phyloP scores from a whole-genome alignment of 2,888 invertebrate genomes.

The Geophilus truncorum region DNA sequence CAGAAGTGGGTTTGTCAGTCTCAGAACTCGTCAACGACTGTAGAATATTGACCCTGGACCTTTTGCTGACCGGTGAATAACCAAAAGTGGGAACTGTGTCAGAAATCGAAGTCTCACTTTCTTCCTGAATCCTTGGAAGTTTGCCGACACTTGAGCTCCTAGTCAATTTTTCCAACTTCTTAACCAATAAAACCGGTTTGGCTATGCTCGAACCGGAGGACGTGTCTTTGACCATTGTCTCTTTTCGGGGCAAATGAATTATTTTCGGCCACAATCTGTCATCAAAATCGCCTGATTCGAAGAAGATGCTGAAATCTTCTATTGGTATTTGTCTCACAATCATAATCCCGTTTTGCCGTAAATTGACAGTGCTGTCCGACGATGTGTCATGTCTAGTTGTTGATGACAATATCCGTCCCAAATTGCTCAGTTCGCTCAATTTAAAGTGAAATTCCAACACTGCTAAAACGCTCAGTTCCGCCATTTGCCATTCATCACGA shows the following conservation, averaged over 20 bases:
- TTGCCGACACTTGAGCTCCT: background rate
- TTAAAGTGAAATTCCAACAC: background rate
- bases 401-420: no score
- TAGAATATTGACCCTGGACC: background rate
- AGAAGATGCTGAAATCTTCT: background rate
- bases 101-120: background rate
- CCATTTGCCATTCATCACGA: background rate
- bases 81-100: background rate
- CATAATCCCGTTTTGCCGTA: no score
- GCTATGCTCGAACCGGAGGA: background rate
- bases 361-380: no score
- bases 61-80: background rate
- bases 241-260: background rate
- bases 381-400: no score
- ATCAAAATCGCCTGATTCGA: background rate
- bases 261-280: background rate
- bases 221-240: background rate
- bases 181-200: background rate
- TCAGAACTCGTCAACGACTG: background rate
- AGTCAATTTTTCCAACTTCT: background rate
- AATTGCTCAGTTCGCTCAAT: background rate
- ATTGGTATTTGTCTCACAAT: no score
- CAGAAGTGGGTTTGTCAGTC: background rate
- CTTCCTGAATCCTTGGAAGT: background rate
- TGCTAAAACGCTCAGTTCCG: background rate